Conservation (phyloP, 2,797 vertebrate species). For the Dromococcyx pavoninus region DNA sequence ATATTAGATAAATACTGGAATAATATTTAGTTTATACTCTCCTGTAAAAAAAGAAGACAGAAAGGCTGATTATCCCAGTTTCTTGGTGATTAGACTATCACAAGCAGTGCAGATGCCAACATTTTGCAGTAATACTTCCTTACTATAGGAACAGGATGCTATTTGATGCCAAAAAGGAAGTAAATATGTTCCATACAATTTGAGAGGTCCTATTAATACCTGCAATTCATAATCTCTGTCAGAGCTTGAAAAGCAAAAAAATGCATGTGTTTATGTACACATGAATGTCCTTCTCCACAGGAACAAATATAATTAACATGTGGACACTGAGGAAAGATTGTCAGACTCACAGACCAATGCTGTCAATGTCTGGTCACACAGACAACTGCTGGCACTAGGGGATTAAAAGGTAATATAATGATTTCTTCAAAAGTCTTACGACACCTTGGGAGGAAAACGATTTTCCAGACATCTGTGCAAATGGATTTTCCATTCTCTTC, state of each 20-base stretch:
- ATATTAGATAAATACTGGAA: background rate
- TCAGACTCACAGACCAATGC: background rate
- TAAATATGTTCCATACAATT: background rate
- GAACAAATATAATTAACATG: slow-evolving; percentile 30
- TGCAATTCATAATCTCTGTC: background rate
- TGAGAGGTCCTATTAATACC: slow-evolving; percentile 8
- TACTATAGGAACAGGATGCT: background rate
- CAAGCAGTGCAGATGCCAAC: background rate
- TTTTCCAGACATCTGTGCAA: slow-evolving; percentile 58
- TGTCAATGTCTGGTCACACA: background rate
- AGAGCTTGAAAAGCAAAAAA: background rate
- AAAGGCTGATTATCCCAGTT: background rate
- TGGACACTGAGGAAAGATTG: background rate
- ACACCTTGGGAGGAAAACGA: slow-evolving; percentile 17
- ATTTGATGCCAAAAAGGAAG: slow-evolving; percentile 6
- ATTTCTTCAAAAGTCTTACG: slow-evolving; percentile 38
- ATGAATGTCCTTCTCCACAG: background rate
- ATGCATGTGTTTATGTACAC: background rate
- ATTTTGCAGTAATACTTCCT: background rate
- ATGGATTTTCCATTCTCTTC: slow-evolving; percentile 46
- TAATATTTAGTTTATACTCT: background rate
- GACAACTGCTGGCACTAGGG: background rate
- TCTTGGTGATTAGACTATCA: background rate
- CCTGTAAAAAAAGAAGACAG: background rate
- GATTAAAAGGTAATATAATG: slow-evolving; percentile 40